Base-by-base conservation (phyloP, 2,797 vertebrate species). In the Mormyrus hasselquistii region DNA sequence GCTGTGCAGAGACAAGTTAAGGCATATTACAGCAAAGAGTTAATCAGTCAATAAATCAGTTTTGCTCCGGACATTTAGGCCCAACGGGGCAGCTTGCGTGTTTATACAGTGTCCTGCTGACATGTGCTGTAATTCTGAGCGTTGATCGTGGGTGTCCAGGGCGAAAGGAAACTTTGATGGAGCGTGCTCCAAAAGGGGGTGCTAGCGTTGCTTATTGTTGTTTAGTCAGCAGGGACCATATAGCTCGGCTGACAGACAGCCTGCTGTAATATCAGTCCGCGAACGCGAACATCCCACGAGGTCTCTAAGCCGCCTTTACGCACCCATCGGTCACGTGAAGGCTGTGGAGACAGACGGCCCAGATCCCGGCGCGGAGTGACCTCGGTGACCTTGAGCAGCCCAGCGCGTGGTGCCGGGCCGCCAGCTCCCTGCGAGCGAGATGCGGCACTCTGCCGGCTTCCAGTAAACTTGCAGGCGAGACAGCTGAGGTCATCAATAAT, bases 401-500 rank as follows among this genome's bases (percentile, higher is more conserved):
- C 9, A 50, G 47, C 9, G 22, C 9, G n/a, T 25, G 79, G 82
- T 19, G 38, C 14, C 44, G 25, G 88, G 25, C 76, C 44, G 5
- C 2, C 6, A 14, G 22, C 41, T n/a, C 12, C 38, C 14, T 8
- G 41, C 59, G 82, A 53, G 53, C 25, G 25, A 29, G 25, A 34
- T 6, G 76, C 8, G 10, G 62, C 41, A 47, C 22, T 83, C 79
- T 25, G 55, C 79, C 7, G 7, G 57, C 79, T 89, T 83, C 88
- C 88, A 89, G 88, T 57, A 89, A 89, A 50, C 57, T 25, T 57
- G 16, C 55, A 41, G 38, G 4, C 41, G 22, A 89, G 79, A 89
- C 57, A 59, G 88, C 79, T 89, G 88, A 89, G 55, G 41, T 85
- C 88, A 89, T 89, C 79, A 65, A 89, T 89, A 89, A 89, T 89